phyloP scores from a whole-genome alignment of 2,797 vertebrate genomes.

The Cyprinella venusta region DNA sequence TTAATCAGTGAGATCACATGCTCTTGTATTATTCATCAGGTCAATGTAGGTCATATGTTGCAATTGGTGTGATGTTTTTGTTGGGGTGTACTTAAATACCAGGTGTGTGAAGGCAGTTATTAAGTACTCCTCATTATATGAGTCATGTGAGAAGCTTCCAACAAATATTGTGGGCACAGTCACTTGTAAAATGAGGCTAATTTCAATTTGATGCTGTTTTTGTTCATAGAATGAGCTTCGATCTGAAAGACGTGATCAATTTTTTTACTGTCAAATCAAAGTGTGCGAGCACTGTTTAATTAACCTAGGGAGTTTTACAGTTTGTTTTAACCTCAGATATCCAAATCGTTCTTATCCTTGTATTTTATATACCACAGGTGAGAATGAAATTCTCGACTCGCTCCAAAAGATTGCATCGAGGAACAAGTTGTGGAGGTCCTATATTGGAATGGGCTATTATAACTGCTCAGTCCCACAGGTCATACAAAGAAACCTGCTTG shows the following conservation, averaged over 20 bases:
- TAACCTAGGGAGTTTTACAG: neutral
- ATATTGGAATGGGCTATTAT: constrained; percentile 99
- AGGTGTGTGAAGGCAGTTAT: neutral
- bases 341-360: neutral
- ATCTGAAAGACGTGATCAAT: neutral
- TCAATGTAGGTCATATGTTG: constrained; percentile 7
- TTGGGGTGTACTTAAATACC: neutral
- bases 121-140: neutral
- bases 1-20: neutral
- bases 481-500: constrained; percentile 91
- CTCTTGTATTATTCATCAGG: neutral
- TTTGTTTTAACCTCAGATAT: neutral
- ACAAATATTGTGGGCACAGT: constrained; percentile 24
- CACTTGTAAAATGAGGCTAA: constrained; percentile 12
- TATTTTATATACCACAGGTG: constrained; percentile 80
- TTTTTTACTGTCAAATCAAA: constrained; percentile 21
- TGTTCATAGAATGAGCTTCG: neutral
- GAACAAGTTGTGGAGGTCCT: constrained; percentile 96
- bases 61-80: neutral
- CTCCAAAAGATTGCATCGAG: constrained; percentile 88
- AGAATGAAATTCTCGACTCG: constrained; percentile 91
- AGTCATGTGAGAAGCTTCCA: constrained; percentile 6
- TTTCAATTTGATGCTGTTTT: constrained; percentile 17
- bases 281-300: neutral
- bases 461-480: constrained; percentile 92